These are phyloP conservation scores for Cydia pomonella DNA, from an alignment of 1,140 invertebrate species.

Conservation along the genomic window DNA sequence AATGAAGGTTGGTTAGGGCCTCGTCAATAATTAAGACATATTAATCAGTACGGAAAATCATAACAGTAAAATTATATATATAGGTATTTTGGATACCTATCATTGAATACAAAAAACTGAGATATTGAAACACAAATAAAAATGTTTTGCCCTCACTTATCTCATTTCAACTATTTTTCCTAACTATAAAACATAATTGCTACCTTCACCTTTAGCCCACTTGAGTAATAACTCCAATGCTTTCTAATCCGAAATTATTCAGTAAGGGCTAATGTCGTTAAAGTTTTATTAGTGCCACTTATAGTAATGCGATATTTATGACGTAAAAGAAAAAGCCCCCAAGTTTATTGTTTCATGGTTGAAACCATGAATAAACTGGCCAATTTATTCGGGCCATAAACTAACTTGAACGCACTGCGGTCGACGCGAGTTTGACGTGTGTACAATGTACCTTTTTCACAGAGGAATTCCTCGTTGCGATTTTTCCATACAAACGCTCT, in stretches of 20 bases:
- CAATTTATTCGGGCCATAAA: constrained; percentile 65
- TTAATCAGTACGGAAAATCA: too few species aligned
- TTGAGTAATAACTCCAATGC: neutral
- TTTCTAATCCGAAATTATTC: constrained; percentile 3
- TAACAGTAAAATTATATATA: too few species aligned
- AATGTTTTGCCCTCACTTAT: too few species aligned
- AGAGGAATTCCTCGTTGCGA: too few species aligned
- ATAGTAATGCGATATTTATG: constrained; percentile 73
- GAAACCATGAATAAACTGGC: constrained; percentile 64
- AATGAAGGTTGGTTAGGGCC: too few species aligned
- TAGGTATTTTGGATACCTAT: too few species aligned
- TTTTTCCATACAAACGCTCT: too few species aligned
- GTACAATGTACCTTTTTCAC: neutral
- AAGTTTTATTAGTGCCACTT: constrained; percentile 65
- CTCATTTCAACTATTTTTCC: too few species aligned
- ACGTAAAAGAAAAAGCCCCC: constrained; percentile 50
- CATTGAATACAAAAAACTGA: too few species aligned
- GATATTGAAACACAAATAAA: too few species aligned
- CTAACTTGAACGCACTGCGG: constrained; percentile 13
- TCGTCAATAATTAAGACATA: too few species aligned
- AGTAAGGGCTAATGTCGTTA: constrained; percentile 54
- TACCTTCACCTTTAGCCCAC: neutral
- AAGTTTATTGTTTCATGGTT: constrained; percentile 69
- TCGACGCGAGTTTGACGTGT: constrained; percentile 1
- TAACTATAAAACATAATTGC: too few species aligned